These are phyloP conservation scores for Gallinago paraguaiae DNA, from an alignment of 2,113 vertebrate species.

Conservation along the genomic window DNA sequence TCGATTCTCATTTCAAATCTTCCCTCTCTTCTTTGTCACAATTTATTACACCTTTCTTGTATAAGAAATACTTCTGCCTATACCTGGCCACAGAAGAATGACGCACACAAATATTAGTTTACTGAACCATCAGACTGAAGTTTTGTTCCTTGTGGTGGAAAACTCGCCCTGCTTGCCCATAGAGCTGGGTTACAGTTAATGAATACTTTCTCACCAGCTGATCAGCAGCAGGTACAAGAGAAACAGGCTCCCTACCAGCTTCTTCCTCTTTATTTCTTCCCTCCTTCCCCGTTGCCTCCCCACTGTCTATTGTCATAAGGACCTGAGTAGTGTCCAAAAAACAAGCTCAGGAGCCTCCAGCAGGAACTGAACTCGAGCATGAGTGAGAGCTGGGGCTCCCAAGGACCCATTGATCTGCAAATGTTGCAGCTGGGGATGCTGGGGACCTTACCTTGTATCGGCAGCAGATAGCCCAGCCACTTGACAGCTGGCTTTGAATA, in stretches of 20 bases:
- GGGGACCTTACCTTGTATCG: neutral
- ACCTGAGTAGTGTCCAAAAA: neutral
- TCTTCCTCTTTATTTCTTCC: neutral
- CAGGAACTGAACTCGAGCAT: neutral
- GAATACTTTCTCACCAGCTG: neutral
- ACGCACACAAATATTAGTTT: neutral
- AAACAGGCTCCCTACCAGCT: neutral
- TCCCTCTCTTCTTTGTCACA: neutral
- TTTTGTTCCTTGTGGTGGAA: neutral
- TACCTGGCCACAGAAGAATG: neutral
- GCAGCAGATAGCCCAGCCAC: neutral
- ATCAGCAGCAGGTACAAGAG: neutral
- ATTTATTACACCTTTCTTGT: neutral
- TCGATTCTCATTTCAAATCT: neutral
- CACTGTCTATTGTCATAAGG: neutral
- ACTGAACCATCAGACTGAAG: neutral
- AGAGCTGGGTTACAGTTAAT: neutral
- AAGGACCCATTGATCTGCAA: neutral
- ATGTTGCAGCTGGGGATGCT: accelerated
- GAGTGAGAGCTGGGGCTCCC: neutral
- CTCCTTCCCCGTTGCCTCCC: neutral
- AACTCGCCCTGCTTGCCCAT: accelerated
- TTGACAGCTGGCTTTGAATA: neutral
- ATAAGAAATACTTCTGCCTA: accelerated
- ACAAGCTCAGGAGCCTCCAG: neutral